Conservation (phyloP, 2,113 vertebrate species). For the Erythrolamprus reginae region DNA sequence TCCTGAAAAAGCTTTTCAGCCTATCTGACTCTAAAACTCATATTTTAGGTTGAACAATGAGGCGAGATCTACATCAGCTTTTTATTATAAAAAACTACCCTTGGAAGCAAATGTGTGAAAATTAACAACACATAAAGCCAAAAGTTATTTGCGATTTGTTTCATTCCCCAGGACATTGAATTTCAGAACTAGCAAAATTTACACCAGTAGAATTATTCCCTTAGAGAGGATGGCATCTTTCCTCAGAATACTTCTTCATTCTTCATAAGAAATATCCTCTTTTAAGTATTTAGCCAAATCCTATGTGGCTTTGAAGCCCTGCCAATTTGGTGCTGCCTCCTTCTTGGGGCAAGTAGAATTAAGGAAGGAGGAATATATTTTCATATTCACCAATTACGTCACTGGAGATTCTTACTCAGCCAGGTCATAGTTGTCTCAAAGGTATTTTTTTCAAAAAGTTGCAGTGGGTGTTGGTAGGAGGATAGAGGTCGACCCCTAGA, state of each 20-base stretch:
- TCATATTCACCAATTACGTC: neutral
- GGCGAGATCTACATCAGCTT: neutral
- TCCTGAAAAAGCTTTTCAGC: neutral
- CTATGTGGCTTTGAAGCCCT: neutral
- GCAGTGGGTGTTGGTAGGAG: too few species aligned
- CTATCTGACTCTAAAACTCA: neutral
- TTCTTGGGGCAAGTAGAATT: neutral
- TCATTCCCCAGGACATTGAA: neutral
- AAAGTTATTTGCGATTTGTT: too few species aligned
- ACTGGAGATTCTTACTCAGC: neutral
- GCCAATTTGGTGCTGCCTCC: neutral
- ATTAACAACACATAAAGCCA: neutral
- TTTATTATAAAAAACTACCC: neutral
- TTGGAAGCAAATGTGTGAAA: neutral
- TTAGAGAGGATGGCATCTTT: neutral
- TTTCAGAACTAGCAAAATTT: neutral
- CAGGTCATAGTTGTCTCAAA: neutral
- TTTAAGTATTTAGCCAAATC: neutral
- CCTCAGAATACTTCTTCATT: neutral
- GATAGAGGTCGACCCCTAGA: too few species aligned
- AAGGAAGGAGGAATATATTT: neutral
- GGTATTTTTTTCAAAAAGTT: too few species aligned
- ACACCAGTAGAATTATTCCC: neutral
- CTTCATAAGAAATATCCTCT: neutral
- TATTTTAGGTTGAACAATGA: neutral